A percentile compares a stretch with the other conserved stretches of the same genome.
These are phyloP conservation scores for Drosophila niveifrons DNA, from an alignment of 2,888 invertebrate genomes.

Conservation along the genomic window DNA sequence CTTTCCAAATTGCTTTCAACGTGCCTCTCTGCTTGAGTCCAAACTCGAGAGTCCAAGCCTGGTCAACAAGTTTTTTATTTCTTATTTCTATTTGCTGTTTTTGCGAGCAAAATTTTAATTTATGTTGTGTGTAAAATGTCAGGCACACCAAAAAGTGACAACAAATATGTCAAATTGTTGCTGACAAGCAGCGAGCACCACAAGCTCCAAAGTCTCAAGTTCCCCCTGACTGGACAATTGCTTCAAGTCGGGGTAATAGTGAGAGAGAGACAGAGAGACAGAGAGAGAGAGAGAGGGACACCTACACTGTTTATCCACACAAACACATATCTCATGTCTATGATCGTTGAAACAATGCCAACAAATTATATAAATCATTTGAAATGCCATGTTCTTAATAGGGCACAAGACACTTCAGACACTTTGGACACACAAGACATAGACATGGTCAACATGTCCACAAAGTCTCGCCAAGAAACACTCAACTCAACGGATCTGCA, in stretches of 20 bases:
- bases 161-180: slow-evolving; percentile 73
- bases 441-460: slow-evolving; percentile 68
- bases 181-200: slow-evolving; percentile 58
- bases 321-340: slow-evolving; percentile 46
- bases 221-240: slow-evolving; percentile 38
- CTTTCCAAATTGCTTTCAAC: slow-evolving; percentile 28
- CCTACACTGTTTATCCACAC: slow-evolving; percentile 34
- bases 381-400: slow-evolving; percentile 76
- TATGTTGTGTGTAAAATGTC: slow-evolving; percentile 78
- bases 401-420: slow-evolving; percentile 74
- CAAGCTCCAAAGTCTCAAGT: slow-evolving; percentile 16
- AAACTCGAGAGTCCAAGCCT: slow-evolving; percentile 3
- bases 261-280: slow-evolving; percentile 20
- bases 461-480: slow-evolving; percentile 22
- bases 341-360: slow-evolving; percentile 63
- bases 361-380: slow-evolving; percentile 76
- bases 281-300: slow-evolving; percentile 27
- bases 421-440: slow-evolving; percentile 58
- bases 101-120: slow-evolving; percentile 64
- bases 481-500: slow-evolving; percentile 46
- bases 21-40: slow-evolving; percentile 10
- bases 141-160: slow-evolving; percentile 73
- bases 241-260: slow-evolving; percentile 23
- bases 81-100: slow-evolving; percentile 20
- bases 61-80: slow-evolving; percentile 26